Conservation (phyloP, 2,888 invertebrate species). For the Maniola hyperantus region DNA sequence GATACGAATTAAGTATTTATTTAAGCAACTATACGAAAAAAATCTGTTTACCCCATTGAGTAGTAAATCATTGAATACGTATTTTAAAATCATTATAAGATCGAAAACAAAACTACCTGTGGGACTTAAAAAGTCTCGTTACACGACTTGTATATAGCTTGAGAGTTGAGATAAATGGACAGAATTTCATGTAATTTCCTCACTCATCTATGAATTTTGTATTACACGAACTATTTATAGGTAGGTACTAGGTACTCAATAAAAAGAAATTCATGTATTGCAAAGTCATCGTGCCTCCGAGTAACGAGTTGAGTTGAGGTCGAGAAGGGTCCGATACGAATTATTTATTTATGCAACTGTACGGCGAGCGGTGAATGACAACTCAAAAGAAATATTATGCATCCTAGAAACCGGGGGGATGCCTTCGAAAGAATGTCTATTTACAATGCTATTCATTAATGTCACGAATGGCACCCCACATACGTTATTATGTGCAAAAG, state of each 20-base stretch:
- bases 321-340: conserved; percentile 59
- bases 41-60: too few species aligned
- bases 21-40: conserved; percentile 58
- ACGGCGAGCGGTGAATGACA: conserved; percentile 57
- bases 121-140: too few species aligned
- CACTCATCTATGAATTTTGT: too few species aligned
- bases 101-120: too few species aligned
- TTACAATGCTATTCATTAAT: conserved; percentile 51
- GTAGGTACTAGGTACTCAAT: not conserved
- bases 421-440: conserved; percentile 52
- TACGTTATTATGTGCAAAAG: conserved; percentile 24
- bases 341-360: conserved; percentile 71
- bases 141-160: too few species aligned
- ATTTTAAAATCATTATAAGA: too few species aligned
- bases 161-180: too few species aligned
- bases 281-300: conserved; percentile 26
- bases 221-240: too few species aligned
- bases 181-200: too few species aligned
- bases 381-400: conserved; percentile 53
- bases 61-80: too few species aligned
- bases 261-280: not conserved
- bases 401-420: conserved; percentile 51
- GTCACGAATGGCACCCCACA: conserved; percentile 42
- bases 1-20: conserved; percentile 70
- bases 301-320: conserved; percentile 39